Evolutionary conservation across 2,797 vertebrate genomes (phyloP), one percentile per base, ranked within the genome.

Genomic region (Aplochiton taeniatus): DNA sequence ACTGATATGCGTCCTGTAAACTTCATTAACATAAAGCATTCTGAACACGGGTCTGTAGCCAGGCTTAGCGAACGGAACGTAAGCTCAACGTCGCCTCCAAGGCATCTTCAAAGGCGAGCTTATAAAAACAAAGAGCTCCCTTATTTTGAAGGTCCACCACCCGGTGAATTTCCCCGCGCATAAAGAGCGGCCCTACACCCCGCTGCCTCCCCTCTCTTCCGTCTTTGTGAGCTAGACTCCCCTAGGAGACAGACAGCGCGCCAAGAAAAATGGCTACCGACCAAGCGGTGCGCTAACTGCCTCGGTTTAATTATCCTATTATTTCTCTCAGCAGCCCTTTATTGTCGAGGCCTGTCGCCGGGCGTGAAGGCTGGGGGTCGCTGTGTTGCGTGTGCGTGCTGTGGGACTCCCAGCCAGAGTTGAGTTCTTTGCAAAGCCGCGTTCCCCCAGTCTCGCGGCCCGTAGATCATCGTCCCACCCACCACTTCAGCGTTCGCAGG

Each of bases 371-470:
- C 67, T 65, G 64, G 8, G 31, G 54, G 58, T 74, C 44, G 11
- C n/a, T 16, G 10, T 19, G 45, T 65, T 53, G 48, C 65, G 76
- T 70, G 0, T 76, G 63, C 89, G 83, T 88, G 82, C 77, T 66
- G 50, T 79, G 74, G 59, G 66, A 70, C 77, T 74, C 80, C 74
- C 72, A 91, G 63, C 63, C 82, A 82, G 79, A 87, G 68, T 89
- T 92, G 64, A 79, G 56, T 13, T 90, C 83, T 89, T 80, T 43
- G 61, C 52, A 66, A 72, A 81, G 65, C 86, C 80, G 76, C 87
- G 73, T 83, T 74, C 89, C 72, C 74, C 82, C 52, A 75, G 64
- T 85, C 86, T 75, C 69, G 69, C 70, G 78, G 72, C 73, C 67
- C 64, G 60, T 75, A 86, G 73, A 85, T 87, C 72, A 73, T 69